Percentiles rank a stretch among this genome's conserved stretches.
These are phyloP conservation scores for Haemorhous mexicanus DNA, from an alignment of 2,113 vertebrate genomes.

Conservation along the genomic window DNA sequence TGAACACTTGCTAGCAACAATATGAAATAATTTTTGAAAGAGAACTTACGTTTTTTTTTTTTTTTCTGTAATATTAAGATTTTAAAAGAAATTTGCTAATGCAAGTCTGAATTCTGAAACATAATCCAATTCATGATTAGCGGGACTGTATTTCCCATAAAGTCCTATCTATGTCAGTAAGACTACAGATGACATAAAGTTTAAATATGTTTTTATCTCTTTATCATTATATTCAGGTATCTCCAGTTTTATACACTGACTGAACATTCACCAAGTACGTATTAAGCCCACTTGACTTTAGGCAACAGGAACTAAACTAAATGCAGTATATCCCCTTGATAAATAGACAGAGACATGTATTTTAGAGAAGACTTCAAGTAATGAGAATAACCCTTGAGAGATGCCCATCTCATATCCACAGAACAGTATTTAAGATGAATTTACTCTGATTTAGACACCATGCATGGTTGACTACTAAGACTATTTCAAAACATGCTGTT, in stretches of 20 bases:
- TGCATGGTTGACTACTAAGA: not conserved
- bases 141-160: not conserved
- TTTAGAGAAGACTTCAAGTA: not conserved
- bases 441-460: not conserved
- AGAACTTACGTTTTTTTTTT: not conserved
- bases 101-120: not conserved
- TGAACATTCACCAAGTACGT: not conserved
- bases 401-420: not conserved
- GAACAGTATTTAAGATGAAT: not conserved
- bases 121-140: not conserved
- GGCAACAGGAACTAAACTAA: not conserved
- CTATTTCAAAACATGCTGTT: not conserved
- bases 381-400: not conserved
- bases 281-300: not conserved
- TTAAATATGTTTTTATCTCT: not conserved
- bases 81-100: not conserved
- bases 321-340: rapidly evolving
- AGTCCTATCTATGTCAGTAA: not conserved
- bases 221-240: not conserved
- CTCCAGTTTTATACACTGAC: not conserved
- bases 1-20: not conserved
- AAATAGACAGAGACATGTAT: not conserved
- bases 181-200: not conserved
- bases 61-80: not conserved
- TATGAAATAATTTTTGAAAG: not conserved